A percentile compares a stretch with the other conserved stretches of the same genome.
phyloP scores from a whole-genome alignment of 2,797 vertebrate genomes.

The Choloepus didactylus region DNA sequence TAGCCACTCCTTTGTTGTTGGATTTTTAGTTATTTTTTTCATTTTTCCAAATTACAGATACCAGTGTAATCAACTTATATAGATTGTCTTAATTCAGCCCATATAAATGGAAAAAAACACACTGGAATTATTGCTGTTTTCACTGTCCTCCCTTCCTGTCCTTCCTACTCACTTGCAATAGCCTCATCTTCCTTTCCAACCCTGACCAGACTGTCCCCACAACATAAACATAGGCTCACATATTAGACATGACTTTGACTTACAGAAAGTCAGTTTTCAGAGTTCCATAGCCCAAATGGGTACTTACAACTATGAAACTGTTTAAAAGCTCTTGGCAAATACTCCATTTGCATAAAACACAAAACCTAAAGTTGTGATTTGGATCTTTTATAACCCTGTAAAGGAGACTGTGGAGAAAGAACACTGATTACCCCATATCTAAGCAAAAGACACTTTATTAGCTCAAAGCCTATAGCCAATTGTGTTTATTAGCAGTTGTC shows the following conservation, averaged over 20 bases:
- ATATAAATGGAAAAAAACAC: background rate
- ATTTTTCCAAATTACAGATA: background rate
- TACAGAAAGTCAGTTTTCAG: background rate
- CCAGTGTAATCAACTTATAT: background rate
- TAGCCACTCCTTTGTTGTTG: background rate
- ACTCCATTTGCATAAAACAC: slow-evolving; percentile 6
- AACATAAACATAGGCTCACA: background rate
- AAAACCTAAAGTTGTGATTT: background rate
- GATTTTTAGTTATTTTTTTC: background rate
- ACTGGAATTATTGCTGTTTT: background rate
- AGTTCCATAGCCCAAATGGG: background rate
- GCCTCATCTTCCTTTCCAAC: background rate
- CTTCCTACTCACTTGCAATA: background rate
- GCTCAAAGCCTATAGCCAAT: background rate
- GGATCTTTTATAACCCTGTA: background rate
- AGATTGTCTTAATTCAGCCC: background rate
- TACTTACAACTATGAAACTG: background rate
- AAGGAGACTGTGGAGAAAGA: background rate
- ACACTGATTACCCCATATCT: background rate
- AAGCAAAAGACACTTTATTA: background rate
- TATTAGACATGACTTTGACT: background rate
- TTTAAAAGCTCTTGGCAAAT: slow-evolving; percentile 23
- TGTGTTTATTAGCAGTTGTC: background rate
- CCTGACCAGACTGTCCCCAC: background rate
- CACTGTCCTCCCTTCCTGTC: background rate